These are phyloP conservation scores for Timema podura DNA, from an alignment of 2,888 invertebrate genomes.

Conservation along the genomic window DNA sequence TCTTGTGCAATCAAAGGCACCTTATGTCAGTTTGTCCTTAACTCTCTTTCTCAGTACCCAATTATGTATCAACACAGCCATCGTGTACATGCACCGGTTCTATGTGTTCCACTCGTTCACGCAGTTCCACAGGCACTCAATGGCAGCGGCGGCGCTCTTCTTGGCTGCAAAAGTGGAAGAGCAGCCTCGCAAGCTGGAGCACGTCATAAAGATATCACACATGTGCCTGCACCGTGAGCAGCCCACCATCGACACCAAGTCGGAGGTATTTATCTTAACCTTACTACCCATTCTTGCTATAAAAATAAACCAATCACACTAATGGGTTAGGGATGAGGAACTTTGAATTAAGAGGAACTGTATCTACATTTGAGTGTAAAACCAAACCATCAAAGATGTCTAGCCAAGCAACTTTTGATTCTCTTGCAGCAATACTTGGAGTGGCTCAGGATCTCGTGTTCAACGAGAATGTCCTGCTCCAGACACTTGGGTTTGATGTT, in stretches of 20 bases:
- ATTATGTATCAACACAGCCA: slow-evolving; percentile 97
- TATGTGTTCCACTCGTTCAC: slow-evolving; percentile 98
- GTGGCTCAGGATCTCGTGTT: slow-evolving; percentile 89
- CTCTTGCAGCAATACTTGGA: slow-evolving; percentile 56
- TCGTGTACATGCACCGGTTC: slow-evolving; percentile 99
- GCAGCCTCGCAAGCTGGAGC: slow-evolving; percentile 95
- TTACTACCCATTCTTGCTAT: too few relatives aligned
- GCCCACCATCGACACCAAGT: slow-evolving; percentile 54
- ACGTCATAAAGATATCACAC: slow-evolving; percentile 91
- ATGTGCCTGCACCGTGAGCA: slow-evolving; percentile 70
- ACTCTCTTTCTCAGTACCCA: slow-evolving; percentile 60
- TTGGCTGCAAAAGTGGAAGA: slow-evolving; percentile 98
- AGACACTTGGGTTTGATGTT: slow-evolving; percentile 97
- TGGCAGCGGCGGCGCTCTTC: slow-evolving; percentile 92
- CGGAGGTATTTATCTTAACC: slow-evolving; percentile 67
- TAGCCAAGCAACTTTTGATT: background rate
- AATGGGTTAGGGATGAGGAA: too few relatives aligned
- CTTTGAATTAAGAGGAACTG: too few relatives aligned
- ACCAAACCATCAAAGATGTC: too few relatives aligned
- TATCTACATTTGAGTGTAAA: too few relatives aligned
- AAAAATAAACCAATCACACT: too few relatives aligned
- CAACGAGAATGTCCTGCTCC: slow-evolving; percentile 94
- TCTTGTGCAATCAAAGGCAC: background rate
- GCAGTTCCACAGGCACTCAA: slow-evolving; percentile 89
- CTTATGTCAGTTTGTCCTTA: slow-evolving; percentile 37